Percentiles rank a stretch among this genome's conserved stretches.
phyloP scores from a whole-genome alignment of 2,113 vertebrate genomes.

The Muntiacus reevesi region DNA sequence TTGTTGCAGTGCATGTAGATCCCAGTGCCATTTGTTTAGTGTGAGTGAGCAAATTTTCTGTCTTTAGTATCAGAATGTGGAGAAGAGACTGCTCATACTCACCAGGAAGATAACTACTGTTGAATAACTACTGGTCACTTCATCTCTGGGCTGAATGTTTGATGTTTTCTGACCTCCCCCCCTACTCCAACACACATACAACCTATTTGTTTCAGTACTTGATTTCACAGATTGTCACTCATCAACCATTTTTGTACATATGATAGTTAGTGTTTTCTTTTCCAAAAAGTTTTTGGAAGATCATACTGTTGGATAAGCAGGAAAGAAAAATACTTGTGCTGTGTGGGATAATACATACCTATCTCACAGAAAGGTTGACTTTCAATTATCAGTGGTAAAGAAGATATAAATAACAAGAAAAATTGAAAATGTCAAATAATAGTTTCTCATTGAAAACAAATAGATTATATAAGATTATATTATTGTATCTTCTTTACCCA shows the following conservation, averaged over 20 bases:
- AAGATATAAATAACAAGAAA: background rate
- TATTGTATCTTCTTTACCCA: background rate
- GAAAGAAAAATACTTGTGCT: background rate
- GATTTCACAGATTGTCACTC: background rate
- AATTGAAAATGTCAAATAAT: background rate
- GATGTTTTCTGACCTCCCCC: background rate
- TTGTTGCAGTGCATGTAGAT: background rate
- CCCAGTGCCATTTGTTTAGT: background rate
- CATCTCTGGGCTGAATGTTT: background rate
- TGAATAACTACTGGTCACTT: background rate
- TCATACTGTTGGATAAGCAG: background rate
- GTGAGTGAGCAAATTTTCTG: background rate
- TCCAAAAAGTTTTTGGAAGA: conserved; percentile 10
- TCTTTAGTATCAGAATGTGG: background rate
- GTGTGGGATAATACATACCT: background rate
- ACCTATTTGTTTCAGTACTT: background rate
- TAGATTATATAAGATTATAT: background rate
- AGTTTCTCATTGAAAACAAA: background rate
- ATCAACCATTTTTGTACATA: background rate
- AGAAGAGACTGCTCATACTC: background rate
- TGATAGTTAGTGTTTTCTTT: background rate
- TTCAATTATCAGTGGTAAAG: background rate
- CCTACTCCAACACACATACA: too few species aligned
- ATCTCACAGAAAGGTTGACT: background rate
- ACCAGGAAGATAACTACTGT: background rate